A percentile compares a stretch with the other conserved stretches of the same genome.
phyloP scores from a whole-genome alignment of 1,140 invertebrate genomes.

The Trichomalopsis sarcophagae region DNA sequence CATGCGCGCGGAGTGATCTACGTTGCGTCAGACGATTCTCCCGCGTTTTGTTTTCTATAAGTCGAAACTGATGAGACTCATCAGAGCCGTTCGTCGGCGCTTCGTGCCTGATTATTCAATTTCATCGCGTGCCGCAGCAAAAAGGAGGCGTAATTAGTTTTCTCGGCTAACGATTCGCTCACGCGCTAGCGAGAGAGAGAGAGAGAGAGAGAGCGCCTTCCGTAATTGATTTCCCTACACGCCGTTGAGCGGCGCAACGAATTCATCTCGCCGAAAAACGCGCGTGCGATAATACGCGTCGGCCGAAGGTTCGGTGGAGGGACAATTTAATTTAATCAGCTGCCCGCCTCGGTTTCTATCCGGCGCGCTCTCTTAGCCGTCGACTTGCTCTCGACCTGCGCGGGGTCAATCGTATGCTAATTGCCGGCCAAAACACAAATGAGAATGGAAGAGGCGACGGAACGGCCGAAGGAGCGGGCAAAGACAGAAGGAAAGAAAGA shows the following conservation, averaged over 20 bases:
- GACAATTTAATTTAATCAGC: conserved; percentile 64
- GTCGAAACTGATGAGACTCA: conserved; percentile 14
- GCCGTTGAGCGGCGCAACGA: conserved; percentile 24
- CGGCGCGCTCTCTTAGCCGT: not conserved
- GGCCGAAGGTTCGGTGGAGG: not conserved
- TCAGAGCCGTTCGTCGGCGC: conserved; percentile 45
- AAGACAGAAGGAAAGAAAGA: conserved; percentile 52
- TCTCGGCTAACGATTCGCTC: not conserved
- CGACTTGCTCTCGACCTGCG: conserved; percentile 53
- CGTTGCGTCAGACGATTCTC: conserved; percentile 47
- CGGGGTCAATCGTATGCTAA: conserved; percentile 75
- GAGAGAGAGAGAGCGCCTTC: too few species aligned
- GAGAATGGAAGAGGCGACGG: conserved; percentile 53
- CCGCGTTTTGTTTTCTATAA: conserved; percentile 48
- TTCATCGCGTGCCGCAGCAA: not conserved
- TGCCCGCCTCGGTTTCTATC: conserved; percentile 51
- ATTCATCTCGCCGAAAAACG: too few species aligned
- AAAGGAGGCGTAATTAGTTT: not conserved
- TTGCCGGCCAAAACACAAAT: conserved; percentile 72
- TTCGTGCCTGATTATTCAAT: conserved; percentile 28
- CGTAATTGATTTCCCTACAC: not conserved
- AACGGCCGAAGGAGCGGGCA: not conserved
- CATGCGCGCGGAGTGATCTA: not conserved
- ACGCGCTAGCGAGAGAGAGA: not conserved
- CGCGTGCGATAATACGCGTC: not conserved